These are phyloP conservation scores for Polypterus bichir DNA, from an alignment of 2,113 vertebrate genomes.

Conservation along the genomic window DNA sequence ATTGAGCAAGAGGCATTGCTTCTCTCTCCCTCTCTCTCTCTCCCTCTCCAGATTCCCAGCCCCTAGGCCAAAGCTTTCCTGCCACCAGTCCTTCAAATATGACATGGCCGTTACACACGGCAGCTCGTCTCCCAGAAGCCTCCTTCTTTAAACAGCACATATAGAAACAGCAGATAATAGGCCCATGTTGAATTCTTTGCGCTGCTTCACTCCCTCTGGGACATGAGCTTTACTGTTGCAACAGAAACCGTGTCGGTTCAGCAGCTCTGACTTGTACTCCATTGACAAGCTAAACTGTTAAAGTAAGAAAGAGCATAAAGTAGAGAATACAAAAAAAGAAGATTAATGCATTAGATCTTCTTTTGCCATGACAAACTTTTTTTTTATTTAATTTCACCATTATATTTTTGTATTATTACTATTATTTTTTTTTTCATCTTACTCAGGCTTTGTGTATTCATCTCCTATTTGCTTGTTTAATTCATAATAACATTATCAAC, in stretches of 20 bases:
- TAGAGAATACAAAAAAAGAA: neutral
- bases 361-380: neutral
- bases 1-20: slow-evolving; percentile 42
- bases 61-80: slow-evolving; percentile 60
- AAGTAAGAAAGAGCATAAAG: slow-evolving; percentile 28
- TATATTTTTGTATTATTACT: no score
- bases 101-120: slow-evolving; percentile 55
- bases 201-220: slow-evolving; percentile 50
- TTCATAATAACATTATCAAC: no score
- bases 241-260: slow-evolving; percentile 55
- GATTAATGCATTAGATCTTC: neutral
- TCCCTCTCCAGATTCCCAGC: slow-evolving; percentile 57
- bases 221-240: slow-evolving; percentile 57
- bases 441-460: no score
- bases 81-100: slow-evolving; percentile 58
- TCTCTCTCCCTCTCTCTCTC: slow-evolving; percentile 22
- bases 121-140: slow-evolving; percentile 57
- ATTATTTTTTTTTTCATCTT: no score
- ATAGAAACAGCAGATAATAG: slow-evolving; percentile 55
- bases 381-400: no score
- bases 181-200: slow-evolving; percentile 50
- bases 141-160: slow-evolving; percentile 40
- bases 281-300: slow-evolving; percentile 62
- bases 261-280: slow-evolving; percentile 53
- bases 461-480: no score